Evolutionary conservation across 2,797 vertebrate species (phyloP).

Genomic region (Acanthis flammea): DNA sequence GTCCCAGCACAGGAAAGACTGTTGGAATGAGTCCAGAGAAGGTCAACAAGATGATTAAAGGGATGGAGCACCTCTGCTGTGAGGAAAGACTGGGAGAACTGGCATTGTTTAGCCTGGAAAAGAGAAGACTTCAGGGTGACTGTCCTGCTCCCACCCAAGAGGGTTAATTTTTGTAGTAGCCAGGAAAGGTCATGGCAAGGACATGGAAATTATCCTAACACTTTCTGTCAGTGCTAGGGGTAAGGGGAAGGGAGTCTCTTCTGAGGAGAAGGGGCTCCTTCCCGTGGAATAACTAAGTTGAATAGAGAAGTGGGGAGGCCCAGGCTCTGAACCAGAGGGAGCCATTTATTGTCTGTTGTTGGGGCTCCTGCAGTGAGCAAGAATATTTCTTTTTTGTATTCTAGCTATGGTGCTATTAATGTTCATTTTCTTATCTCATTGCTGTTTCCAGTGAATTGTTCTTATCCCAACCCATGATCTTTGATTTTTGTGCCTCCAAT

Average conservation of each 20-base stretch:
- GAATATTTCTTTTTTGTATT: background rate
- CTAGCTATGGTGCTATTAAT: background rate
- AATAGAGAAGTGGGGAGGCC: background rate
- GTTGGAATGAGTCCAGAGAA: background rate
- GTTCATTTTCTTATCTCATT: background rate
- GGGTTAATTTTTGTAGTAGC: background rate
- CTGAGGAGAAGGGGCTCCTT: background rate
- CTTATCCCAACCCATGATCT: background rate
- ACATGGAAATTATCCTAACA: background rate
- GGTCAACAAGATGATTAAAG: background rate
- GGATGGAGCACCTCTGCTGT: background rate
- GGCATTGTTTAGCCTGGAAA: background rate
- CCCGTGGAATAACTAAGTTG: accelerated
- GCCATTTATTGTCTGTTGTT: background rate
- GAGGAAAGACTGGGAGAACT: background rate
- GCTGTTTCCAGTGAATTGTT: background rate
- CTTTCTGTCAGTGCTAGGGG: background rate
- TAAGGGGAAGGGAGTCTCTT: background rate
- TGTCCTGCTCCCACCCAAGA: background rate
- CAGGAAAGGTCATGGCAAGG: background rate
- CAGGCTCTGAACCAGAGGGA: background rate
- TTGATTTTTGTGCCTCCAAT: background rate
- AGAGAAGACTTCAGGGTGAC: background rate
- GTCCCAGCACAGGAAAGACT: background rate
- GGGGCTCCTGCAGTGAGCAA: background rate